Evolutionary conservation across 1,140 invertebrate genomes (phyloP).

Genomic region (Bombyx mori): ASM3026992v2 NC_085107.1:12416501-12417000

Average conservation of each 20-base stretch:
- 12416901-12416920: too few species aligned
- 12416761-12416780: constrained; percentile 43
- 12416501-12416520: constrained; percentile 70
- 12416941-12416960: too few species aligned
- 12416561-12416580: constrained; percentile 63
- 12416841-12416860: too few species aligned
- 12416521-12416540: constrained; percentile 73
- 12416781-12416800: constrained; percentile 43
- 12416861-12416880: too few species aligned
- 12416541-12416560: constrained; percentile 71
- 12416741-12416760: constrained; percentile 54
- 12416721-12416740: constrained; percentile 53
- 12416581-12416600: constrained; percentile 40
- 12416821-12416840: background rate
- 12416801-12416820: constrained; percentile 30
- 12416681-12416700: constrained; percentile 28
- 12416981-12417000: too few species aligned
- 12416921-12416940: too few species aligned
- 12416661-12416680: too few species aligned
- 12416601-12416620: constrained; percentile 48
- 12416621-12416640: constrained; percentile 65
- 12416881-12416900: too few species aligned
- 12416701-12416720: constrained; percentile 43
- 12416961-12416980: too few species aligned
- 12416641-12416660: constrained; percentile 38